Percentiles rank a stretch among this genome's conserved stretches.
phyloP scores from a whole-genome alignment of 2,113 vertebrate genomes.

The Syngnathus typhle region DNA sequence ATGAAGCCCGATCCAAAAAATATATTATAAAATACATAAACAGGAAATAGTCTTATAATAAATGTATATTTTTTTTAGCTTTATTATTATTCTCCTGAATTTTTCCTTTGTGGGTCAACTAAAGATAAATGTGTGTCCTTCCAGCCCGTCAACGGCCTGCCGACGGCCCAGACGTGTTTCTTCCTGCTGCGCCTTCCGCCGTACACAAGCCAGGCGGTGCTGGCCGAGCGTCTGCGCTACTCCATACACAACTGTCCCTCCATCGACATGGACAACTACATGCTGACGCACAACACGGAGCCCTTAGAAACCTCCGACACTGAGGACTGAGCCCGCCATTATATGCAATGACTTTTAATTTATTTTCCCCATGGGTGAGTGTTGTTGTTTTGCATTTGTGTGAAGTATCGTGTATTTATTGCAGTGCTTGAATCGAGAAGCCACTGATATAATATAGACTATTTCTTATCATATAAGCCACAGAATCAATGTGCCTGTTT shows the following conservation, averaged over 20 bases:
- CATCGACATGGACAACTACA: slow-evolving; percentile 82
- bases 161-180: slow-evolving; percentile 79
- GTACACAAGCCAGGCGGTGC: slow-evolving; percentile 72
- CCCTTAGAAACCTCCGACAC: slow-evolving; percentile 70
- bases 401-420: slow-evolving; percentile 53
- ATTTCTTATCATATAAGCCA: slow-evolving; percentile 49
- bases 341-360: slow-evolving; percentile 67
- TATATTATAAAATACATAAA: background rate
- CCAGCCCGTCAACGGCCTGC: slow-evolving; percentile 75
- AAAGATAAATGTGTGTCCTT: background rate
- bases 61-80: background rate
- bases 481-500: slow-evolving; percentile 57
- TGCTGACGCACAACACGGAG: slow-evolving; percentile 77
- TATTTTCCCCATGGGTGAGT: slow-evolving; percentile 46
- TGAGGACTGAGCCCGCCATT: slow-evolving; percentile 70
- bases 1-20: background rate
- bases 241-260: slow-evolving; percentile 80
- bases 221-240: slow-evolving; percentile 75
- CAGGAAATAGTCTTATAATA: no score
- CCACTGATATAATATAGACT: slow-evolving; percentile 31
- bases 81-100: background rate
- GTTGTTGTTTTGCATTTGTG: slow-evolving; percentile 46
- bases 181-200: slow-evolving; percentile 77
- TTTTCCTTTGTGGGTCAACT: background rate
- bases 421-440: slow-evolving; percentile 48